Evolutionary conservation across 2,888 invertebrate genomes (phyloP), one percentile per base, ranked within the genome.

Genomic region (Trimorus sp.): DNA sequence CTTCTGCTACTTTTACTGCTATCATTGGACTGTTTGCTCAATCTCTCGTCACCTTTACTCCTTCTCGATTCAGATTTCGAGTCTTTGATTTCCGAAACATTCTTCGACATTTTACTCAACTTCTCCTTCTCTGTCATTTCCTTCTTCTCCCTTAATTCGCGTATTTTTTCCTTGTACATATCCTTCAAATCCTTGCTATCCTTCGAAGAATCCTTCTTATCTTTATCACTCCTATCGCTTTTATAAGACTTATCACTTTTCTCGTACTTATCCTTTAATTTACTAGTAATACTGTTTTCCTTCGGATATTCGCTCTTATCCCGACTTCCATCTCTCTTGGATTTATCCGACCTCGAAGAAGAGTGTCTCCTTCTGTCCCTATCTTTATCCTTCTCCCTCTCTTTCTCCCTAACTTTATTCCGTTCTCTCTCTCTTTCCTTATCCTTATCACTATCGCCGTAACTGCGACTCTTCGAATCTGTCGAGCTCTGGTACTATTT

Each of bases 121-220:
- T 89, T 91, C 71, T 91, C 91, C 59, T 92, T 92, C 53, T 92
- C 91, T 0, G 91, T 91, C 38, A 91, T 84, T 83, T 92, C 91
- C 36, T 91, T 92, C 69, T 91, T 91, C 40, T 92, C 91, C 7
- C 91, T 84, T 12, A 91, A 82, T 63, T 91, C 91, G n/a, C 91
- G 86, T 56, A 91, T 92, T 83, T 91, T 92, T 68, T 92, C 91
- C 78, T 92, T 92, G 58, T 91, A 92, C n/a, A 91, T 86, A 80
- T 92, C 91, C 70, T 92, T 92, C 42, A 91, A 75, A 82, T 91
- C 91, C 83, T 90, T 91, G 62, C 88, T 89, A 42, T 89, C 87
- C 9, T 78, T 86, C 9, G 73, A 68, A n/a, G 75, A 83, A 5
- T 90, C 89, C 53, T 88, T 90, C 36, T 63, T 74, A 3, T 79